Evolutionary conservation across 2,797 vertebrate species (phyloP).

Genomic region (Fratercula arctica): DNA sequence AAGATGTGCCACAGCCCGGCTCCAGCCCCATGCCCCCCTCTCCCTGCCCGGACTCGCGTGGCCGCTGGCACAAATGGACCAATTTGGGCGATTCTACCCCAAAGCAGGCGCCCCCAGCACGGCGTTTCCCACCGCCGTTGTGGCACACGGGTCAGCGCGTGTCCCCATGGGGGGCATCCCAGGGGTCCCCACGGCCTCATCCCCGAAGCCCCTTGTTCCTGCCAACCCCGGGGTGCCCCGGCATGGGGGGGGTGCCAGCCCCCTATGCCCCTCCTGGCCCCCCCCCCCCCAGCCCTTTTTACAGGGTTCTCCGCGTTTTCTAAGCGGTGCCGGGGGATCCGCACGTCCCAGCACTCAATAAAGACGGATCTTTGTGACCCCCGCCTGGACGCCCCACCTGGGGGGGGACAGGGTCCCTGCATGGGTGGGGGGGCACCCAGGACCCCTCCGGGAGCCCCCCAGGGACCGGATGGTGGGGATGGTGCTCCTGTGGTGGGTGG

Average conservation of each 20-base stretch:
- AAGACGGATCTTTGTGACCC: neutral
- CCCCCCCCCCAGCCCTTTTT: neutral
- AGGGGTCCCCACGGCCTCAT: neutral
- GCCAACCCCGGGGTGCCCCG: neutral
- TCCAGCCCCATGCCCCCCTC: neutral
- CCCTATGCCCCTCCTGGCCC: fast-evolving
- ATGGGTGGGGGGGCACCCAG: neutral
- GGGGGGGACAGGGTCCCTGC: neutral
- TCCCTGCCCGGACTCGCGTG: neutral
- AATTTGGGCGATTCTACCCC: neutral
- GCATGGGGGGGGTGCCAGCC: neutral
- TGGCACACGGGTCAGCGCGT: neutral
- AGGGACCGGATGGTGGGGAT: no score
- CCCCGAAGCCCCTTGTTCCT: neutral
- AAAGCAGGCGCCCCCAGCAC: neutral
- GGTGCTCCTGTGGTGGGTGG: no score
- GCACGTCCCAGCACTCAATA: neutral
- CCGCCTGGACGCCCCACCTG: neutral
- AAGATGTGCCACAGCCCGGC: neutral
- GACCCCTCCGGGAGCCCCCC: neutral
- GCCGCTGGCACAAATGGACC: no score
- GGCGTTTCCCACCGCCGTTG: fast-evolving
- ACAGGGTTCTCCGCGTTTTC: neutral
- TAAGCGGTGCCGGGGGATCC: neutral
- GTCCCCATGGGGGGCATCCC: neutral